phyloP scores from a whole-genome alignment of 2,888 invertebrate species.

The Mythimna albipuncta region DNA sequence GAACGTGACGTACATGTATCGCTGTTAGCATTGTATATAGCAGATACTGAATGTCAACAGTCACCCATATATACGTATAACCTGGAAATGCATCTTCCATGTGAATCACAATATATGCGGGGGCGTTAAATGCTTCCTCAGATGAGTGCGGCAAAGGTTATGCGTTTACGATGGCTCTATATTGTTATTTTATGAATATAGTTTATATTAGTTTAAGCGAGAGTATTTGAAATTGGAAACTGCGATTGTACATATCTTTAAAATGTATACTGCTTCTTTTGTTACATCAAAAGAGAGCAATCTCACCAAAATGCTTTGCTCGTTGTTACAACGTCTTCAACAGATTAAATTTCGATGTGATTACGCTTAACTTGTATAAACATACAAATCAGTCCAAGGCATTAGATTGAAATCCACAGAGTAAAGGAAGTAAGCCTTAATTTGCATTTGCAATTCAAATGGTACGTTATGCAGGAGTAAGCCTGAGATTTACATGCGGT shows the following conservation, averaged over 20 bases:
- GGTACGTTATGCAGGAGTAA: slow-evolving; percentile 69
- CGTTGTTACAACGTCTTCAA: slow-evolving; percentile 4
- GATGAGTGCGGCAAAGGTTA: slow-evolving; percentile 38
- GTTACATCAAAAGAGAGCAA: not conserved
- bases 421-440: slow-evolving; percentile 64
- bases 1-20: slow-evolving; percentile 23
- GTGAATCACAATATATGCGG: slow-evolving; percentile 40
- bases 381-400: slow-evolving; percentile 42
- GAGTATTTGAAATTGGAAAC: not conserved
- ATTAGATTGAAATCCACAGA: slow-evolving; percentile 48
- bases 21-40: slow-evolving; percentile 16
- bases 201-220: not conserved
- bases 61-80: slow-evolving; percentile 27
- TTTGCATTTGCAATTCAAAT: slow-evolving; percentile 80
- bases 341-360: slow-evolving; percentile 1
- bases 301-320: not conserved
- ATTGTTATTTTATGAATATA: slow-evolving; percentile 34
- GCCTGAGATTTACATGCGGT: slow-evolving; percentile 71
- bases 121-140: slow-evolving; percentile 44
- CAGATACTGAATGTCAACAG: slow-evolving; percentile 44
- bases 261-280: not conserved
- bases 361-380: slow-evolving; percentile 40
- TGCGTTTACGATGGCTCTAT: slow-evolving; percentile 21
- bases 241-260: not conserved
- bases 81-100: slow-evolving; percentile 52